phyloP scores from a whole-genome alignment of 2,888 invertebrate genomes.

The Nemotelus nigrinus region DNA sequence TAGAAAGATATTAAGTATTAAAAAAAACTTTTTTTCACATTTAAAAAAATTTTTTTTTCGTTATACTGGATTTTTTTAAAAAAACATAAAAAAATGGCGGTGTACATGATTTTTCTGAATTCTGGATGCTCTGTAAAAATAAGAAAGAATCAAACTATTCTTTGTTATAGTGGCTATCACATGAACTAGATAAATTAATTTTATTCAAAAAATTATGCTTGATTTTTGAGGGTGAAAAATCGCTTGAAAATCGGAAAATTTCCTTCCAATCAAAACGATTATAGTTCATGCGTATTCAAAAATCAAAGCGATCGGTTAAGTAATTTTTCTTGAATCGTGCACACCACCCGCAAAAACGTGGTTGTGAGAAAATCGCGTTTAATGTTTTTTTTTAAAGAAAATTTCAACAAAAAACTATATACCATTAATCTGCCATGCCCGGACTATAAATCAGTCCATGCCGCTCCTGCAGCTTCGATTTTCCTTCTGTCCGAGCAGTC shows the following conservation, averaged over 20 bases:
- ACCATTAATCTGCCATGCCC: not conserved
- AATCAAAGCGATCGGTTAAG: not conserved
- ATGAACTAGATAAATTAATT: constrained; percentile 1
- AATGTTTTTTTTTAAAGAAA: constrained; percentile 4
- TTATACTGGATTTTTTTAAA: constrained; percentile 22
- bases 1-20: constrained; percentile 4
- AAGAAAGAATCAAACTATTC: not conserved
- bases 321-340: not conserved
- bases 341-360: not conserved
- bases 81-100: not conserved
- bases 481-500: not conserved
- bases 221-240: constrained; percentile 2
- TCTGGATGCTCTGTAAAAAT: not conserved
- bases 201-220: not conserved
- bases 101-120: constrained; percentile 2
- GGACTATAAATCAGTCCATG: not conserved
- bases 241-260: not conserved
- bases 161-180: not conserved
- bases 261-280: not conserved
- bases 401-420: not conserved
- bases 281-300: not conserved
- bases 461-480: not conserved
- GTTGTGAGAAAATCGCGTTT: constrained; percentile 7
- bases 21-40: not conserved
- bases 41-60: not conserved